A percentile compares a stretch with the other conserved stretches of the same genome.
phyloP scores from a whole-genome alignment of 2,113 vertebrate genomes.

The Chamaea fasciata region DNA sequence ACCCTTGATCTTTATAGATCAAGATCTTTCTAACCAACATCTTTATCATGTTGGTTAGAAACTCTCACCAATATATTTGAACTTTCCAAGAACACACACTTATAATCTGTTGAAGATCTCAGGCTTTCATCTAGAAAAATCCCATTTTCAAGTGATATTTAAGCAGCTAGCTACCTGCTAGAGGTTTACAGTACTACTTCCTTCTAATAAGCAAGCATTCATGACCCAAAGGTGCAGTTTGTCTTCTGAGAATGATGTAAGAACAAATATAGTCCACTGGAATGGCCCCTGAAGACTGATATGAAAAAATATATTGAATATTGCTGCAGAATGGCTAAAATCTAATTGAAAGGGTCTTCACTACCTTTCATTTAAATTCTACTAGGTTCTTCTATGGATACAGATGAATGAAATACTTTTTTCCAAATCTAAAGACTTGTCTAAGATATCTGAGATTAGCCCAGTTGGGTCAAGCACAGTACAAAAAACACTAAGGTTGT shows the following conservation, averaged over 20 bases:
- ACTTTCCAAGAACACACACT: background rate
- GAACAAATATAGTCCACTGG: background rate
- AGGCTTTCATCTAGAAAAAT: background rate
- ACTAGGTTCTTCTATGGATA: background rate
- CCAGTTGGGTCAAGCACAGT: background rate
- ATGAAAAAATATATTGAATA: background rate
- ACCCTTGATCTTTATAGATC: background rate
- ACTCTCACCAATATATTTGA: background rate
- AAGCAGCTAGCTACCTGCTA: background rate
- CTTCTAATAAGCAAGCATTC: conserved; percentile 12
- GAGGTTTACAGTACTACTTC: background rate
- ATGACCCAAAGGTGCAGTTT: conserved; percentile 10
- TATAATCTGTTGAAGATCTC: background rate
- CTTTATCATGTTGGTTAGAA: background rate
- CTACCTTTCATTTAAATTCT: background rate
- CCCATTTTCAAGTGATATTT: background rate
- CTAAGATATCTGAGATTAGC: background rate
- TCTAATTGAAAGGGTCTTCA: background rate
- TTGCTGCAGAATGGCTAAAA: background rate
- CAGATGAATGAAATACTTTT: background rate
- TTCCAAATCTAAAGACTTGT: background rate
- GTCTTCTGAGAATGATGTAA: conserved; percentile 18
- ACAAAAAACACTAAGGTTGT: background rate
- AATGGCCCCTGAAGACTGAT: background rate
- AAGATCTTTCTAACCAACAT: too few species aligned